Conservation (phyloP, 2,797 vertebrate genomes). For the Psittacula echo region DNA sequence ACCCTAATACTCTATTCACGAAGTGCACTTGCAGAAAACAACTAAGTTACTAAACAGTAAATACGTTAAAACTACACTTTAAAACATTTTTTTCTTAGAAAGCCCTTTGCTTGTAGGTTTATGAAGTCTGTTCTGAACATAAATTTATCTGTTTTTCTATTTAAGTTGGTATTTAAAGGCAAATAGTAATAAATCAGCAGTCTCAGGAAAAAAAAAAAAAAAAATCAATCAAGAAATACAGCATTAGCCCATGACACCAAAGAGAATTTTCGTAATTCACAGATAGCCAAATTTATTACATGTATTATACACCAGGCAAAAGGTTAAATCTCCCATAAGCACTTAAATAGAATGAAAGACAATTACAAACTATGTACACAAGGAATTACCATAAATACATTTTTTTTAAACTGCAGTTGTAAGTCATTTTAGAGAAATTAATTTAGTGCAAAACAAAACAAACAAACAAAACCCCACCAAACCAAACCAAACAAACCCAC, state of each 20-base stretch:
- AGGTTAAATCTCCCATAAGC: conserved; percentile 8
- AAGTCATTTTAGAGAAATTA: neutral
- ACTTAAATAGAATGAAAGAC: neutral
- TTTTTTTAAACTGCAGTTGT: neutral
- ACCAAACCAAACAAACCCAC: neutral
- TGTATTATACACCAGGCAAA: neutral
- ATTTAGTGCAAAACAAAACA: neutral
- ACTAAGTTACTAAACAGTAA: conserved; percentile 41
- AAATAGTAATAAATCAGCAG: neutral
- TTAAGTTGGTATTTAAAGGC: conserved; percentile 36
- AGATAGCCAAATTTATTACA: neutral
- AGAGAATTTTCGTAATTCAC: neutral
- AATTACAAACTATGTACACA: neutral
- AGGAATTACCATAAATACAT: neutral
- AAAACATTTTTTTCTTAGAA: conserved; percentile 1
- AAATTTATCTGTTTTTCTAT: conserved; percentile 45
- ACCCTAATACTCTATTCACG: conserved; percentile 34
- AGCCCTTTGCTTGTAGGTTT: neutral
- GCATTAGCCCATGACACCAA: neutral
- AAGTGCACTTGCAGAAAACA: conserved; percentile 37
- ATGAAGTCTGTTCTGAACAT: conserved; percentile 41
- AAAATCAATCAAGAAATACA: neutral
- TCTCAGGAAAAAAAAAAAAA: neutral
- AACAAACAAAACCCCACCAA: neutral
- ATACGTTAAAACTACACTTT: neutral